Evolutionary conservation across 37 sponge, comb jelly and placozoan species (phyloP), one percentile per base, ranked within the genome.

Genomic region (Ephydatia muelleri): DNA sequence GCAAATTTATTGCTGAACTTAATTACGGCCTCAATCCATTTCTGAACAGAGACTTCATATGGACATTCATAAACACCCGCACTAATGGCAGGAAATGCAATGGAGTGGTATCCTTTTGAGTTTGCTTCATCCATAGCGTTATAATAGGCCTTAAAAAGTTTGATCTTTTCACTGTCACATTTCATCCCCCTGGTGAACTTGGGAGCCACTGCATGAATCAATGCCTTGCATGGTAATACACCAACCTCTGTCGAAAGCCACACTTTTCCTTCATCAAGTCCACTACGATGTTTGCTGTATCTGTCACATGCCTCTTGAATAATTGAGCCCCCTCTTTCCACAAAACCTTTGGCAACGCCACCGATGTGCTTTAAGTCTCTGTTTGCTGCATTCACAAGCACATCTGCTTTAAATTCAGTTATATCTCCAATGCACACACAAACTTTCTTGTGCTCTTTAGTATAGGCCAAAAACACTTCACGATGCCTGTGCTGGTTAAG

Each of bases 321-420:
- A 23, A 77, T 49, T 38, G 74, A 79, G 4, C 93, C 93, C 43
- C 93, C 90, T 82, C 83, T 93, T 23, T 79, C 82, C 3, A 79
- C 48, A 13, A 93, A 79, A 36, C 80, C 80, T 19, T 13, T 21
- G 21, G 93, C 93, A 30, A 93, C 74, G 35, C 93, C 93, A 65
- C 89, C 89, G 67, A 31, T 65, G 79, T 93, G 93, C 49, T 79
- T 82, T 29, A 93, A 48, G 0, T 85, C 75, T 19, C 35, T 80
- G 79, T 93, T 93, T 11, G 93, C 89, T 66, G 93, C 93, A 88
- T 93, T 93, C 0, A 93, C 93, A 49, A 93, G 88, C 0, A 93
- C 89, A 47, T 93, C 93, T 48, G 83, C 87, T 70, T 65, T 43
- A 22, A 89, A 86, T 40, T 82, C 83, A 9, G 93, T 93, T 70